Evolutionary conservation across 2,113 vertebrate genomes (phyloP).

Genomic region (Gopherus flavomarginatus): DNA sequence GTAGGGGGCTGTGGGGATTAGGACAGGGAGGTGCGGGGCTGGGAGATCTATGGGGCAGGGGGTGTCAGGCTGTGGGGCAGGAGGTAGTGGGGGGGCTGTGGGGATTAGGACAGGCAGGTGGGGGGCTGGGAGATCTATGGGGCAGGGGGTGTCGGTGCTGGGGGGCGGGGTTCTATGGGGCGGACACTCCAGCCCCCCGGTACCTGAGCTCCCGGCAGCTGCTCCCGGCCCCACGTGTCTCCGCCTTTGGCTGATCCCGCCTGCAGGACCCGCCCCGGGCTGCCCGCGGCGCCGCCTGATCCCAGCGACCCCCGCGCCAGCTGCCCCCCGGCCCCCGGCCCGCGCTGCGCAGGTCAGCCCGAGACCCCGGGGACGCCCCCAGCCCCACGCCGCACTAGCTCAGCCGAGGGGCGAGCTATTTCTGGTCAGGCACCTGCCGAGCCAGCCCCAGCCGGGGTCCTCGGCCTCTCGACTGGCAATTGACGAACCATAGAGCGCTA

Average conservation of each 20-base stretch:
- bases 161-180: background rate
- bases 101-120: background rate
- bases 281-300: background rate
- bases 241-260: no score
- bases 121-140: background rate
- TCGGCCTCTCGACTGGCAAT: background rate
- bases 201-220: background rate
- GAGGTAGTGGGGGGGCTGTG: background rate
- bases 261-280: background rate
- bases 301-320: no score
- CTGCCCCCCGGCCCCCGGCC: background rate
- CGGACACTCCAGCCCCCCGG: no score
- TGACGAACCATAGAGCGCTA: background rate
- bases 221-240: background rate
- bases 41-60: background rate
- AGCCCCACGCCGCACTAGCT: background rate
- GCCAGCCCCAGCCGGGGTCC: background rate
- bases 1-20: no score
- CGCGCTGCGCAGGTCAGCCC: no score
- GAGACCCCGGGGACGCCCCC: background rate
- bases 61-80: background rate
- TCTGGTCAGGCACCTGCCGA: background rate
- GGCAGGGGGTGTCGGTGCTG: no score
- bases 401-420: background rate
- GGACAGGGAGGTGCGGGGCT: background rate